phyloP scores from a whole-genome alignment of 2,888 invertebrate genomes.

The Eilema depressum region DNA sequence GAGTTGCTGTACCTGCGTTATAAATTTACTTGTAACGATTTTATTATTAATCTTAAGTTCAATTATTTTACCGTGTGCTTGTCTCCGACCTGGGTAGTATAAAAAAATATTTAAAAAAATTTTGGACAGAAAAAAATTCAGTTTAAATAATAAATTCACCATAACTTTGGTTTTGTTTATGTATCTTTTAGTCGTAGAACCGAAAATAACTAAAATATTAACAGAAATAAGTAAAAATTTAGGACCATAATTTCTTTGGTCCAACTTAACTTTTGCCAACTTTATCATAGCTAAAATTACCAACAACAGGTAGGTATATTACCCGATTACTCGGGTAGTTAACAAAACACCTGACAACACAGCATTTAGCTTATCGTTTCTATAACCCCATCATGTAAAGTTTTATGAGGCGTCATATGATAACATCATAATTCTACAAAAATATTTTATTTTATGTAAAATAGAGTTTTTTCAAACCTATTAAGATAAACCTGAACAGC shows the following conservation, averaged over 20 bases:
- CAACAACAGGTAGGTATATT: background rate
- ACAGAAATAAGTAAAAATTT: no score
- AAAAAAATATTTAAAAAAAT: no score
- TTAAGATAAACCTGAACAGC: conserved; percentile 2
- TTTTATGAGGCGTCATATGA: conserved; percentile 2
- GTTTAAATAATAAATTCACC: no score
- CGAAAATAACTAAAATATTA: no score
- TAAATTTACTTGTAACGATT: background rate
- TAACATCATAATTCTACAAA: background rate
- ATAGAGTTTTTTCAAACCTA: background rate
- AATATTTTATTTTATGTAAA: conserved; percentile 3
- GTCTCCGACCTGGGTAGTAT: no score
- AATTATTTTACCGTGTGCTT: no score
- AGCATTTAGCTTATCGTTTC: conserved; percentile 1
- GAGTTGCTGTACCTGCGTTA: conserved; percentile 30
- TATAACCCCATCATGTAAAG: background rate
- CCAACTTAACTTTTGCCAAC: no score
- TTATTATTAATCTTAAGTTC: background rate
- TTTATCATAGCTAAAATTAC: no score
- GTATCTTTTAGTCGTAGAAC: no score
- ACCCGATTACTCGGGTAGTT: background rate
- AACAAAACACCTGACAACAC: conserved; percentile 2
- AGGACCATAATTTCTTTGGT: no score
- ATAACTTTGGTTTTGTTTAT: no score
- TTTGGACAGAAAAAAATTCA: no score